Base-by-base conservation (phyloP, 1,140 invertebrate species). In the Megathymus violae region DNA sequence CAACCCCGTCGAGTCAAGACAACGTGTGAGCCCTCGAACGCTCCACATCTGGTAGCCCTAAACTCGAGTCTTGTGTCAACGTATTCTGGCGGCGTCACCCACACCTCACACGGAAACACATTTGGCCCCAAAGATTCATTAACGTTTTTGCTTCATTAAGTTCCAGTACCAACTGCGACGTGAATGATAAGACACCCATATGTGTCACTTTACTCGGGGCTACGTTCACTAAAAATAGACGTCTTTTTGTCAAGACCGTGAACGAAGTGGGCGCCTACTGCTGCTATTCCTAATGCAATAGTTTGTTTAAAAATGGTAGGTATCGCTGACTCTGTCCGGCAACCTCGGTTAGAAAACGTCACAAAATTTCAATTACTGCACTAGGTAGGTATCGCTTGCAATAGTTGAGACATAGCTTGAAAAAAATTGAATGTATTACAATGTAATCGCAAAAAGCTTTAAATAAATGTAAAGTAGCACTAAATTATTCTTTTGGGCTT, bases 41-140 rank as follows among this genome's bases (percentile, higher is more conserved):
- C 46, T 41, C 31, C 58, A 78, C 81, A 82, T 77, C 71, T 82
- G 72, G 70, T 71, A 52, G 70, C 46, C 71, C 66, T 69, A 69
- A 77, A 69, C 71, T 69, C 66, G 60, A 41, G 50, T 64, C 70
- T 67, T 82, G 78, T 74, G 48, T 74, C 75, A 75, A 46, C 67
- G 62, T 16, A 38, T 43, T 34, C 60, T 65, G 61, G 41, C 44
- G 51, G 46, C 46, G 51, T 61, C 64, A 67, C 67, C 67, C 64
- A 69, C 67, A 69, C 59, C 50, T 54, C 48, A 64, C 48, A 64
- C 50, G 71, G 61, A 74, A 56, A 69, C 79, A 77, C 73, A 80
- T 77, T 78, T 76, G 69, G 74, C 67, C 44, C 71, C 69, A 68
- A 70, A 75, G 66, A 62, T 73, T 74, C 69, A 65, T 69, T 67